These are phyloP conservation scores for Pogonocherus hispidulus DNA, from an alignment of 2,888 invertebrate species.

Conservation along the genomic window DNA sequence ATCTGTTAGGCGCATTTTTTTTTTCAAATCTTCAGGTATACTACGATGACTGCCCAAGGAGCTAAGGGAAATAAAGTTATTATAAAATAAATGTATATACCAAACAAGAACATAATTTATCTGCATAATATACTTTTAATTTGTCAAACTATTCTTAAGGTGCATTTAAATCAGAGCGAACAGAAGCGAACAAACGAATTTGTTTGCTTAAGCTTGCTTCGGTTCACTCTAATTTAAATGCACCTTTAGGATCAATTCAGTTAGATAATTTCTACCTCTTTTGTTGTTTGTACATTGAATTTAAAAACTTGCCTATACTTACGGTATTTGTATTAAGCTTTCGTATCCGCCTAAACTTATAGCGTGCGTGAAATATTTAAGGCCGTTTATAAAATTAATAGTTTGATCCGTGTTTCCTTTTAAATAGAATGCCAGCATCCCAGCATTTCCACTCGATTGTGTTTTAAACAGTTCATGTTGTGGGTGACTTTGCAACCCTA, in stretches of 20 bases:
- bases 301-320: constrained; percentile 54
- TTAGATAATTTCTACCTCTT: too few relatives aligned
- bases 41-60: constrained; percentile 95
- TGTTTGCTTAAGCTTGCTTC: too few relatives aligned
- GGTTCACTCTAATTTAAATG: too few relatives aligned
- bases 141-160: too few relatives aligned
- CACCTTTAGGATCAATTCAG: too few relatives aligned
- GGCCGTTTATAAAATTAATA: constrained; percentile 76
- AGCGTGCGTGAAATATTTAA: constrained; percentile 87
- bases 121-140: too few relatives aligned
- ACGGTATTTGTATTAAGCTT: constrained; percentile 92
- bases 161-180: too few relatives aligned
- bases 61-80: constrained; percentile 69
- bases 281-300: neutral
- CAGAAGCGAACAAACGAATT: too few relatives aligned
- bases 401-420: constrained; percentile 81
- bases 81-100: neutral
- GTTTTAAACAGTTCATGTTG: constrained; percentile 82
- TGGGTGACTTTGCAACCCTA: constrained; percentile 84
- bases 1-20: constrained; percentile 82
- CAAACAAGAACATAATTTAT: constrained; percentile 23
- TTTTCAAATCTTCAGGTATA: constrained; percentile 81
- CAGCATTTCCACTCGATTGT: constrained; percentile 88
- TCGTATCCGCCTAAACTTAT: constrained; percentile 95
- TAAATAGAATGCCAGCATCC: constrained; percentile 88